Evolutionary conservation across 2,797 vertebrate species (phyloP), one percentile per base, ranked within the genome.

Genomic region (Epinephelus malabaricus): DNA sequence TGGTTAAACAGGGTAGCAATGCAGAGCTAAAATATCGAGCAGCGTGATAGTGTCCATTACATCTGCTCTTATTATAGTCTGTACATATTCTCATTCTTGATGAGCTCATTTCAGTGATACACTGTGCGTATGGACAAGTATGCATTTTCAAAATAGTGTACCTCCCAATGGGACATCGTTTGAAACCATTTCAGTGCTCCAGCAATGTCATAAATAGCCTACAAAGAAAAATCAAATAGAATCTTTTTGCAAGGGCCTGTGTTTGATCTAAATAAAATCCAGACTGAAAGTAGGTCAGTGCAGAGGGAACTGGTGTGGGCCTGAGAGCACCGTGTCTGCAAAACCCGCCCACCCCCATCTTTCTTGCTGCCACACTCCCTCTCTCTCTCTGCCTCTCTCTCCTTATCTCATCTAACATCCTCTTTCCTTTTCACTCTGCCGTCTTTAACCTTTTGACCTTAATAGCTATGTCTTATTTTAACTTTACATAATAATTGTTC

Each of bases 251-350:
- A 89, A 77, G 70, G 85, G 82, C 67, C 76, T 55, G 69, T 92
- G 88, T 94, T 94, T 94, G 91, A 93, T 94, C 92, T 95, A 92
- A 95, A 95, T 94, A 93, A 93, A 94, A 92, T 92, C 89, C 91
- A 84, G 89, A 83, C 74, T 51, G 87, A 94, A 96, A 95, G 94
- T 95, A 95, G 95, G 95, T 95, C 94, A 95, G 88, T 63, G 81
- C 89, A 92, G 85, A 89, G 90, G 92, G 92, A 94, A 90, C 93
- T 94, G 93, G 93, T 95, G 93, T 92, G 91, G 87, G 92, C 91
- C 89, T 91, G 90, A 92, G 91, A 94, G 90, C 92, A 87, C 88
- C 23, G 66, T 85, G 91, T 92, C 92, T 95, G 91, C 88, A 84
- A 85, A 84, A 84, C 88, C 76, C 88, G 30, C 88, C 89, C 84